These are phyloP conservation scores for Petromus typicus DNA, from an alignment of 2,113 vertebrate genomes.

Conservation along the genomic window DNA sequence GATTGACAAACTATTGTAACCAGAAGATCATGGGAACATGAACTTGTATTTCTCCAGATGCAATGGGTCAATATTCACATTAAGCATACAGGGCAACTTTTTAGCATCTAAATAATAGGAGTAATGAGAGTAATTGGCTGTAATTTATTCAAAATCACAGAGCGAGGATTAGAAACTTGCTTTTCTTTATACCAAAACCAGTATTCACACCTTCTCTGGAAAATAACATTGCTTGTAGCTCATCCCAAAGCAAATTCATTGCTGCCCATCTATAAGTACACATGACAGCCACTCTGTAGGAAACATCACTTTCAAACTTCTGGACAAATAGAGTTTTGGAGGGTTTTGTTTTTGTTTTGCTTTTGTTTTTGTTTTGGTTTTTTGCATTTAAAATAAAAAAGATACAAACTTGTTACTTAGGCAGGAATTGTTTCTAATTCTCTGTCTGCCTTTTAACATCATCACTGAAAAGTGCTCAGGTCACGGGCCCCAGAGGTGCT, in stretches of 20 bases:
- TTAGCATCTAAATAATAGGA: not conserved
- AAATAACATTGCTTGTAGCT: not conserved
- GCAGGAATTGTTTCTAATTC: not conserved
- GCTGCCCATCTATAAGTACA: not conserved
- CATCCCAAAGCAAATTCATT: not conserved
- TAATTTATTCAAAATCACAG: not conserved
- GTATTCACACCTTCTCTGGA: not conserved
- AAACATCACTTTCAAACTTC: not conserved
- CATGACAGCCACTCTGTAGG: not conserved
- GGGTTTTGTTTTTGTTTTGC: no score
- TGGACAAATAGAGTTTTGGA: not conserved
- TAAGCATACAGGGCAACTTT: not conserved
- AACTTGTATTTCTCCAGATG: not conserved
- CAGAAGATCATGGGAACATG: not conserved
- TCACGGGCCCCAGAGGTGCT: not conserved
- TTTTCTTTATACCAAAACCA: not conserved
- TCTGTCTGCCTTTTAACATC: not conserved
- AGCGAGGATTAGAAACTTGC: not conserved
- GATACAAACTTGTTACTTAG: not conserved
- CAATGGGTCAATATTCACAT: not conserved
- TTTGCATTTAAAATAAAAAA: slow-evolving; percentile 36
- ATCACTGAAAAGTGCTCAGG: not conserved
- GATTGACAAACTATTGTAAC: not conserved
- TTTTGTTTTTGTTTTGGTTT: no score
- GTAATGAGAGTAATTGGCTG: not conserved